These are phyloP conservation scores for Charina bottae DNA, from an alignment of 2,113 vertebrate species.

Conservation along the genomic window DNA sequence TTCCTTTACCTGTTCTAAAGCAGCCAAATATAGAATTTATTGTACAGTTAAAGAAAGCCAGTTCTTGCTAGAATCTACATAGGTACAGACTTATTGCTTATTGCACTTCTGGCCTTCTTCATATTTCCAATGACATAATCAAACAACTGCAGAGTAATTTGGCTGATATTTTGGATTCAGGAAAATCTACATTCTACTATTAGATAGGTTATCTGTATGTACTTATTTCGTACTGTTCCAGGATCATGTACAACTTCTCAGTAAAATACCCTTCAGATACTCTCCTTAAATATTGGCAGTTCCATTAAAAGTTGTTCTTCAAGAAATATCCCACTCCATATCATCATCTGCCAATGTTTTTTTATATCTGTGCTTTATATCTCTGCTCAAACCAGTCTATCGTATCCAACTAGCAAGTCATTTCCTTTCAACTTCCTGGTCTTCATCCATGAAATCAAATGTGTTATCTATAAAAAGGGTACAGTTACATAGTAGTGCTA, in stretches of 20 bases:
- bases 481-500: background rate
- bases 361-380: no score
- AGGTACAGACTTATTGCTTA: conserved; percentile 12
- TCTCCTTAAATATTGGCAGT: conserved; percentile 8
- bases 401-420: background rate
- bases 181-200: conserved; percentile 6
- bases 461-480: background rate
- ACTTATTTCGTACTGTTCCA: background rate
- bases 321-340: background rate
- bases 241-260: background rate
- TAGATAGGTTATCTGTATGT: background rate
- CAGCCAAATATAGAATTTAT: conserved; percentile 45
- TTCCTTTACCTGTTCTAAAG: conserved; percentile 59
- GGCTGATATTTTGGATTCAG: background rate
- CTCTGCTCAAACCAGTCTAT: background rate
- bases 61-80: conserved; percentile 46
- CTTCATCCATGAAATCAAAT: background rate
- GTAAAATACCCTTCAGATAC: background rate
- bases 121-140: conserved; percentile 24
- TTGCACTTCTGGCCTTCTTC: background rate
- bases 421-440: background rate
- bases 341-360: background rate
- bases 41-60: conserved; percentile 2
- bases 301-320: background rate
- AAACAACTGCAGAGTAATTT: background rate